phyloP scores from a whole-genome alignment of 2,797 vertebrate genomes.

The Bufotes viridis region DNA sequence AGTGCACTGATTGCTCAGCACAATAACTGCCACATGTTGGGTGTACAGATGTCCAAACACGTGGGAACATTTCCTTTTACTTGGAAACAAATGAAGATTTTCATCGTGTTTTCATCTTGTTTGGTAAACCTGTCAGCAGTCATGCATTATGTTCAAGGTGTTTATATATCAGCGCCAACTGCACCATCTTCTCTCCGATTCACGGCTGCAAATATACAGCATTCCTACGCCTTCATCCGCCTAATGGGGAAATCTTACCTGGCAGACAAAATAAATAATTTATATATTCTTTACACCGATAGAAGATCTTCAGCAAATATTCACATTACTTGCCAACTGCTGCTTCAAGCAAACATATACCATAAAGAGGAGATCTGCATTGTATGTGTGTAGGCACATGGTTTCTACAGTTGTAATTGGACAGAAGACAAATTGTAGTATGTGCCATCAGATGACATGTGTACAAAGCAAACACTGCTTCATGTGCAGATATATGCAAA shows the following conservation, averaged over 20 bases:
- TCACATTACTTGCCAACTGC: neutral
- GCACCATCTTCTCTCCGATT: slow-evolving; percentile 70
- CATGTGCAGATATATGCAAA: no score
- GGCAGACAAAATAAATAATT: slow-evolving; percentile 36
- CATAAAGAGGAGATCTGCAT: neutral
- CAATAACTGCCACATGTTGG: slow-evolving; percentile 83
- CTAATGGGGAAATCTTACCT: slow-evolving; percentile 12
- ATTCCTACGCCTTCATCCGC: neutral
- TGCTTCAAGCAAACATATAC: neutral
- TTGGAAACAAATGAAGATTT: slow-evolving; percentile 77
- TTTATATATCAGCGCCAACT: slow-evolving; percentile 78
- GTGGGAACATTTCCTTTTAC: slow-evolving; percentile 77
- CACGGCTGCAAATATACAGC: slow-evolving; percentile 64
- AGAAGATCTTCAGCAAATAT: slow-evolving; percentile 17
- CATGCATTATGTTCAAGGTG: slow-evolving; percentile 75
- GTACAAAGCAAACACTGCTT: no score
- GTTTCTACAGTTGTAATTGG: no score
- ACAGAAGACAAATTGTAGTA: no score
- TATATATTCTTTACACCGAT: neutral
- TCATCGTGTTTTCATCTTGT: slow-evolving; percentile 71
- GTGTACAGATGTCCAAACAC: slow-evolving; percentile 80
- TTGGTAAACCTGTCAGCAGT: slow-evolving; percentile 82
- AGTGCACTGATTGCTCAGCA: slow-evolving; percentile 78
- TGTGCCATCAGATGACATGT: no score
- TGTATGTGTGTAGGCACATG: no score